Evolutionary conservation across 2,113 vertebrate species (phyloP).

Genomic region (Chroicocephalus ridibundus): DNA sequence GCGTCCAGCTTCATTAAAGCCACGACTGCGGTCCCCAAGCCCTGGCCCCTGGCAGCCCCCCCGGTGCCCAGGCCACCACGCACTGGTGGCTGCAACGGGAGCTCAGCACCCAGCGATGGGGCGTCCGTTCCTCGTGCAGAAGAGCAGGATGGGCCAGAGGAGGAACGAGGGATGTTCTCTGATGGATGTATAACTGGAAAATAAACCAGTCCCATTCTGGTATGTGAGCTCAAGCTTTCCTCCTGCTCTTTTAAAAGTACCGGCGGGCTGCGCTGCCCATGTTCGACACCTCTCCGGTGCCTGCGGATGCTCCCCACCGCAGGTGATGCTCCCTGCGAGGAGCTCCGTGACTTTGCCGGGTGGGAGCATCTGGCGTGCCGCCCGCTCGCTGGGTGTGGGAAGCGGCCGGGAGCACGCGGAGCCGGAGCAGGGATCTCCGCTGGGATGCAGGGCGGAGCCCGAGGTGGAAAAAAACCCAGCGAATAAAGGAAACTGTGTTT

Average conservation of each 20-base stretch:
- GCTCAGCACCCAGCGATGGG: not conserved
- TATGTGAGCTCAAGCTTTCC: rapidly evolving
- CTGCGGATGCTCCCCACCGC: not conserved
- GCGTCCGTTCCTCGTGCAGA: rapidly evolving
- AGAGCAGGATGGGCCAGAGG: not conserved
- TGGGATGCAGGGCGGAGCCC: not conserved
- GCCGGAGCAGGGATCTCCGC: not conserved
- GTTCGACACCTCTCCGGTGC: not conserved
- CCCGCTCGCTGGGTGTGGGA: not conserved
- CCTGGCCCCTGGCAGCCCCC: not conserved
- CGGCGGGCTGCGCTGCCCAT: rapidly evolving
- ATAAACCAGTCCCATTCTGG: not conserved
- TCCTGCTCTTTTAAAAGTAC: not conserved
- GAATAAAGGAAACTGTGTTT: conserved; percentile 18
- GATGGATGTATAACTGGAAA: not conserved
- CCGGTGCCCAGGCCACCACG: rapidly evolving
- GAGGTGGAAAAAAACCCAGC: not conserved
- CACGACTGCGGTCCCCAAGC: not conserved
- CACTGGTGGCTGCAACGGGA: not conserved
- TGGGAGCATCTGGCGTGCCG: rapidly evolving
- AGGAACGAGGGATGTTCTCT: not conserved
- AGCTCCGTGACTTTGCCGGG: rapidly evolving
- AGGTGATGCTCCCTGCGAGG: rapidly evolving
- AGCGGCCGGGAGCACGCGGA: rapidly evolving
- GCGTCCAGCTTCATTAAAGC: not conserved